Evolutionary conservation across 2,113 vertebrate species (phyloP), one percentile per base, ranked within the genome.

Genomic region (Plecturocebus donacophilus): DNA sequence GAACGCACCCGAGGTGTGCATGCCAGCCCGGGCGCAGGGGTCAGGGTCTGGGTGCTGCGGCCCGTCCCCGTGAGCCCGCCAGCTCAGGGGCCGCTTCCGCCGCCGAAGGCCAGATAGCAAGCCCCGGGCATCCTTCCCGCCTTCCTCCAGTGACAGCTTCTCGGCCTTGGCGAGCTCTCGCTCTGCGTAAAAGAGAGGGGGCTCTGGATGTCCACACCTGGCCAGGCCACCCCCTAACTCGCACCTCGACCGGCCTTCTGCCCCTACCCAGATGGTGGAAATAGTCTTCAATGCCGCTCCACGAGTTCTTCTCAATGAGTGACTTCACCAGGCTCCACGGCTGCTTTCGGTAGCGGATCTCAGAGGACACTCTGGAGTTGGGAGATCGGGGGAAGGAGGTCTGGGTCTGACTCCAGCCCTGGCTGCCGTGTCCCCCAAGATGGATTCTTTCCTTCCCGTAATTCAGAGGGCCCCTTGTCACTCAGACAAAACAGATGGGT

Each of bases 321-420:
- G 99, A 98, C 97, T 99, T 99, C 93, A 99, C 99, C 19, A 99
- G 98, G 94, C 99, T 99, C 99, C 99, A 99, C 0, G 99, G 99
- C 98, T 99, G 99, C 98, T 99, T 99, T 98, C 99, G 98, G 98
- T 99, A 99, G 98, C 99, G 99, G 98, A 99, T 99, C 97, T 99
- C 99, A 0, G 99, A 99, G 61, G 99, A 99, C 64, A 99, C 99
- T 76, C 99, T 99, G 91, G 49, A 95, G 35, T 21, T 21, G 14
- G 64, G 47, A 49, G 5, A 5, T 2, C 7, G 17, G 27, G 61
- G 47, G 0, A 2, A 30, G 2, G 54, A 8, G 42, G 42, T 56
- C 8, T 90, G 49, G 17, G 58, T 76, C 38, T 52, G 83, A 2
- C 25, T 45, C 38, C 35, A 56, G 89, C 25, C 66, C 14, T 27